Base-by-base conservation (phyloP, 1,140 invertebrate genomes). In the Lucilia cuprina region DNA sequence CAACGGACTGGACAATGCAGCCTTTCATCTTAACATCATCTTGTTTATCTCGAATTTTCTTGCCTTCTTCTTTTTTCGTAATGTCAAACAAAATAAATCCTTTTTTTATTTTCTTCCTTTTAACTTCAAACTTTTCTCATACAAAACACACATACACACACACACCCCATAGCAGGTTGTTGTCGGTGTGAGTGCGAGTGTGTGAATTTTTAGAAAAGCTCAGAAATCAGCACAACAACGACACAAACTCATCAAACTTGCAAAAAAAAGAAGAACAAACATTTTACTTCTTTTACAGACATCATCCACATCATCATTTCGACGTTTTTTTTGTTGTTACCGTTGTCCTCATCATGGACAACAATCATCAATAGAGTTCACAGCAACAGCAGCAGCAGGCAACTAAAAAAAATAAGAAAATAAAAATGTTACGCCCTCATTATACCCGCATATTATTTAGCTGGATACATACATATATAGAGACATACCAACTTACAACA, bases 61-160 rank as follows among this genome's bases (percentile, higher is more conserved):
- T 60, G n/a, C 13, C 8, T 41, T 41, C 13, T n/a, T n/a, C n/a
- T n/a, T 60, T 60, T 55, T 55, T 60, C 55, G 19, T 70, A 70
- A 14, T 70, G n/a, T 70, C 65, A 70, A 19, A 70, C 65, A 70
- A 70, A 70, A 70, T 70, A 70, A 70, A 70, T 70, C 65, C 65
- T n/a, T 70, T 70, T 70, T 70, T 70, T 17, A 12, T 55, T 70
- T 70, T 21, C 19, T 41, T 41, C 35, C 35, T 41, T 8, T 0
- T 19, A 65, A 14, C 19, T 65, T 65, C 17, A n/a, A 65, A 65
- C 60, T n/a, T 65, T 70, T 70, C 19, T 55, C 50, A 55, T 3
- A 21, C 65, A 21, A 70, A 21, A 19, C 21, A 9, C n/a, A n/a
- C n/a, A n/a, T n/a, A n/a, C n/a, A n/a, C n/a, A n/a, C n/a, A n/a